Base-by-base conservation (phyloP, 1,140 invertebrate genomes). In the Habropoda laboriosa region DNA sequence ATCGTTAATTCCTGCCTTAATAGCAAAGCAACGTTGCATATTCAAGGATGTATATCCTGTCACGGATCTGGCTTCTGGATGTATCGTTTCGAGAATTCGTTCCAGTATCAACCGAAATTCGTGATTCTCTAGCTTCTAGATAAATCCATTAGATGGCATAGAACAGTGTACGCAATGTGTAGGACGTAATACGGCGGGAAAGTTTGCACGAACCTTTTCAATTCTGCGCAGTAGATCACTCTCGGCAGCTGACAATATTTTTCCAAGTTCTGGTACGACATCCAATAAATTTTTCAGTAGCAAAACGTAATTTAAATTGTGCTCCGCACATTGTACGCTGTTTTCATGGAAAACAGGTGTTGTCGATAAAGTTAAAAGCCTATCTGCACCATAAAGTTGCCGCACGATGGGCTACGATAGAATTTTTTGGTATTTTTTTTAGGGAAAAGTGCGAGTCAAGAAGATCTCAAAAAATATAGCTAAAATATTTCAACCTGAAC, bases 1-100 rank as follows among this genome's bases (percentile, higher is more conserved):
- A 3, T 95, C 95, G 87, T 96, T 96, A 38, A 97, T 93, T 30
- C 95, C 94, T 30, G 94, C 93, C 92, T 96, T 97, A 3, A 99
- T 95, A 42, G 97, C 97, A 92, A 97, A 98, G 89, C 96, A 97
- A 76, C 97, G 94, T 92, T 98, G 97, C 74, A 96, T 94, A 75
- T 93, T 94, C 88, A 95, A 94, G n/a, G 94, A 94, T 1, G 94
- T 91, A 67, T 94, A 94, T 2, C 96, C 96, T 90, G 95, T 95
- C n/a, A 95, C 93, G 35, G 94, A 95, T 86, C 94, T 95, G 35
- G 94, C 94, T 86, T 98, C 96, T 68, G 96, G 94, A 92, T 97
- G 95, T 67, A 99, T 94, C 0, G 97, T 93, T 66, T 93, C 92
- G 21, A 94, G 90, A 72, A 98, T 96, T 60, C 94, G 93, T 63